phyloP scores from a whole-genome alignment of 2,797 vertebrate genomes.

The Muscicapa striata region DNA sequence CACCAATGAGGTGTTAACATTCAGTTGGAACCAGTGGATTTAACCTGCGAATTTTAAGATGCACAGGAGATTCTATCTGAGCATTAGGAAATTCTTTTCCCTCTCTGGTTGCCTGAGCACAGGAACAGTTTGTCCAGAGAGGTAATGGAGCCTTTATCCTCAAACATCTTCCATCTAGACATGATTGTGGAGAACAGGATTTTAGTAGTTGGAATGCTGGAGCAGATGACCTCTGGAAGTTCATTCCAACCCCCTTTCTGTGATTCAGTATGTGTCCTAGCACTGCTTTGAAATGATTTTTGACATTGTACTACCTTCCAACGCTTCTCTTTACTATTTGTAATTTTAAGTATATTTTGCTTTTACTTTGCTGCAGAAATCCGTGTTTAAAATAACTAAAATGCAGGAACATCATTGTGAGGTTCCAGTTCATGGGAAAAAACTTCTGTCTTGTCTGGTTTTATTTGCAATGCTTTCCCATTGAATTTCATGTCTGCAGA shows the following conservation, averaged over 20 bases:
- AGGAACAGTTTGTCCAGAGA: not conserved
- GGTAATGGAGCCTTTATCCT: not conserved
- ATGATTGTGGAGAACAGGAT: accelerated
- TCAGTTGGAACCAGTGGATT: not conserved
- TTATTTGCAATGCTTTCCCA: not conserved
- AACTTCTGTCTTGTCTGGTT: not conserved
- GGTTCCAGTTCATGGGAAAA: not conserved
- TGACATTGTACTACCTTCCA: not conserved
- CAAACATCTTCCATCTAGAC: accelerated
- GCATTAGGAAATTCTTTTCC: not conserved
- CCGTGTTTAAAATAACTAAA: not conserved
- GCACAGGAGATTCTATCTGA: not conserved
- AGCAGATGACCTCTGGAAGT: not conserved
- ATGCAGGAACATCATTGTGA: not conserved
- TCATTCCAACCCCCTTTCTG: not conserved
- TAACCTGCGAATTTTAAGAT: not conserved
- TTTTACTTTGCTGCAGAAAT: not conserved
- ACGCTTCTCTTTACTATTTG: not conserved
- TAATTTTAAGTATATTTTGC: not conserved
- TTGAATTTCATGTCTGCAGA: not conserved
- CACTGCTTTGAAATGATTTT: not conserved
- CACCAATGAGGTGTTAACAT: not conserved
- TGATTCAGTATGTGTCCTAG: not conserved
- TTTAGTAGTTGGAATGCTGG: not conserved
- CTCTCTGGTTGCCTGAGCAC: not conserved